Evolutionary conservation across 1,140 invertebrate species (phyloP).

Genomic region (Gonioctena quinquepunctata): DNA sequence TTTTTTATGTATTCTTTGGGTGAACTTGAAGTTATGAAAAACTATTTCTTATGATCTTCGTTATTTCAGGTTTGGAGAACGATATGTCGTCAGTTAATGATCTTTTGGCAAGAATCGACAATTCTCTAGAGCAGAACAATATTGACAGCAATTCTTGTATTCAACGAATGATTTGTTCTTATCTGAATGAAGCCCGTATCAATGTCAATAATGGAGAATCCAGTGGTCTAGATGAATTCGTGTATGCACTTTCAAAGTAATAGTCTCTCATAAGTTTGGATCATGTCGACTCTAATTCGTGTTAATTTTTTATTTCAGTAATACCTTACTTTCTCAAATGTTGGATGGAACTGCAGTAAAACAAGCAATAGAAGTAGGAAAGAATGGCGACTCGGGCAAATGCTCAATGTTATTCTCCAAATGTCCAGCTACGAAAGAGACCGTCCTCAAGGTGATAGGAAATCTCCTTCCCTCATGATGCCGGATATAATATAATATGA

Average conservation of each 20-base stretch:
- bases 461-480: constrained; percentile 61
- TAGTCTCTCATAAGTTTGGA: constrained; percentile 27
- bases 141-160: constrained; percentile 79
- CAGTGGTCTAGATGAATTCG: constrained; percentile 67
- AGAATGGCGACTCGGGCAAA: constrained; percentile 60
- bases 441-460: constrained; percentile 64
- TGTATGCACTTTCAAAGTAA: constrained; percentile 68
- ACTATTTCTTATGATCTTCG: too few species aligned
- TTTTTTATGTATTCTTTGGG: too few species aligned
- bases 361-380: constrained; percentile 72
- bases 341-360: constrained; percentile 76
- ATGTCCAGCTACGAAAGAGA: constrained; percentile 69
- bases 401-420: constrained; percentile 64
- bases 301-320: constrained; percentile 58
- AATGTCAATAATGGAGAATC: constrained; percentile 64
- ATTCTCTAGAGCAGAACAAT: constrained; percentile 70
- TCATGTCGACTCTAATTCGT: background rate
- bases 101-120: constrained; percentile 72
- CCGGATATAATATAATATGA: too few species aligned
- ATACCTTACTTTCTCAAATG: constrained; percentile 71
- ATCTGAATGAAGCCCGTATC: constrained; percentile 70
- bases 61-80: constrained; percentile 64
- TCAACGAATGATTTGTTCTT: constrained; percentile 76
- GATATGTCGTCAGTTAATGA: constrained; percentile 65
- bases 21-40: too few species aligned